phyloP scores from a whole-genome alignment of 2,797 vertebrate species.

The Pitangus sulphuratus region DNA sequence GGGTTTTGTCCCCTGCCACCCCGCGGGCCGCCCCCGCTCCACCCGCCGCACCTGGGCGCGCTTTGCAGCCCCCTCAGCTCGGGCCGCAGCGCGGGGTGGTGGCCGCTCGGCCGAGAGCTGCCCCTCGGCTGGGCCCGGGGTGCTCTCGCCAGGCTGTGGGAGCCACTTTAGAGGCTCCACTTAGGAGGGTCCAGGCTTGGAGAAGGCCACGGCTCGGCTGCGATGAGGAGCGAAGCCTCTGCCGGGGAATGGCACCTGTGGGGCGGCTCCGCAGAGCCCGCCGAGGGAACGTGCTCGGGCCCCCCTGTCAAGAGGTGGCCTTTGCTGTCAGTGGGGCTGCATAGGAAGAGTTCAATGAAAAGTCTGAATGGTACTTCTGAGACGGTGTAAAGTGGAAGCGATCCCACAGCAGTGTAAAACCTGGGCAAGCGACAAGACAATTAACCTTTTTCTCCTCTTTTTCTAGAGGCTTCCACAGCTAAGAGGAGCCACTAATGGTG shows the following conservation, averaged over 20 bases:
- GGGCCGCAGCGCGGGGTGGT: too few species aligned
- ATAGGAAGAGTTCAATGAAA: rapidly evolving
- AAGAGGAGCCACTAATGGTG: background rate
- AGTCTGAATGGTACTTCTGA: background rate
- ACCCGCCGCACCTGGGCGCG: slow-evolving; percentile 10
- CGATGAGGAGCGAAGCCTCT: background rate
- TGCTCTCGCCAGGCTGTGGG: rapidly evolving
- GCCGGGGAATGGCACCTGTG: background rate
- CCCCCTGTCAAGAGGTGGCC: background rate
- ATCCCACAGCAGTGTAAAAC: background rate
- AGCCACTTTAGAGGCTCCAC: rapidly evolving
- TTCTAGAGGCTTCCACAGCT: background rate
- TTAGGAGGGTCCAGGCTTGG: rapidly evolving
- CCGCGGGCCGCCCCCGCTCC: background rate
- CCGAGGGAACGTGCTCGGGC: background rate
- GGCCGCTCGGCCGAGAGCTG: background rate
- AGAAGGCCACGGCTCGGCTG: rapidly evolving
- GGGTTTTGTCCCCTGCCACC: background rate
- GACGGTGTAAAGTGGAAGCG: rapidly evolving
- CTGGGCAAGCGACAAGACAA: background rate
- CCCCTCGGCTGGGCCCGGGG: background rate
- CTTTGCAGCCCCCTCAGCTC: background rate
- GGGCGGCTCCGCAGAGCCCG: background rate
- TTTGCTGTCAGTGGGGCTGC: background rate
- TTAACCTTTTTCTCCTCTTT: background rate